phyloP scores from a whole-genome alignment of 2,888 invertebrate species.

The Urechis unicinctus region DNA sequence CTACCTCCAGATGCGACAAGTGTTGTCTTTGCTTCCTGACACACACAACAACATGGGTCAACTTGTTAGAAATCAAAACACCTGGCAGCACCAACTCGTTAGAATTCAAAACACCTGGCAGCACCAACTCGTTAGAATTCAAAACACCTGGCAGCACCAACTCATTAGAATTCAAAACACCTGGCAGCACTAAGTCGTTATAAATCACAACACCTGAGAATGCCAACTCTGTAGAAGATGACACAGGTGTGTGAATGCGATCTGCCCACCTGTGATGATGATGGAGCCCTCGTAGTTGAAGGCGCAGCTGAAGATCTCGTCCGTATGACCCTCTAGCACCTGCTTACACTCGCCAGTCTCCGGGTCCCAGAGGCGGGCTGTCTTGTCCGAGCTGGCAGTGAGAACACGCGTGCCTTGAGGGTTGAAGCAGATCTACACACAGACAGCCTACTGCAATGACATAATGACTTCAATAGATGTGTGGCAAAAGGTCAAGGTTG shows the following conservation, averaged over 20 bases:
- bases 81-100: too few relatives aligned
- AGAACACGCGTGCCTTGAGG: slow-evolving; percentile 68
- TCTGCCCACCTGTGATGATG: slow-evolving; percentile 59
- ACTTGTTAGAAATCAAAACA: neutral
- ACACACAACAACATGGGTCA: slow-evolving; percentile 3
- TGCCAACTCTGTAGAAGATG: neutral
- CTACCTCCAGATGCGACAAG: slow-evolving; percentile 70
- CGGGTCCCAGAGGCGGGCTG: slow-evolving; percentile 70
- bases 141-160: too few relatives aligned
- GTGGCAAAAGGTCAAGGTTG: too few relatives aligned
- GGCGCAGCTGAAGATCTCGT: slow-evolving; percentile 76
- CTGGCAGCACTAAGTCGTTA: too few relatives aligned
- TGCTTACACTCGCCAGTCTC: slow-evolving; percentile 66
- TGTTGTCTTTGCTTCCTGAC: slow-evolving; percentile 72
- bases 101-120: too few relatives aligned
- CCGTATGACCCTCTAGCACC: slow-evolving; percentile 68
- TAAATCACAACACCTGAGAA: neutral
- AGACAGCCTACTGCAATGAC: too few relatives aligned
- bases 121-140: too few relatives aligned
- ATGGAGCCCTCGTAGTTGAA: slow-evolving; percentile 74
- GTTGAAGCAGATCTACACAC: slow-evolving; percentile 67
- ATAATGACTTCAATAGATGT: too few relatives aligned
- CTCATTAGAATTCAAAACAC: too few relatives aligned
- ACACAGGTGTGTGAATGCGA: neutral
- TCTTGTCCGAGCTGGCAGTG: slow-evolving; percentile 71